A percentile compares a stretch with the other conserved stretches of the same genome.
phyloP scores from a whole-genome alignment of 1,140 invertebrate genomes.

The Rhizoglyphus robini region DNA sequence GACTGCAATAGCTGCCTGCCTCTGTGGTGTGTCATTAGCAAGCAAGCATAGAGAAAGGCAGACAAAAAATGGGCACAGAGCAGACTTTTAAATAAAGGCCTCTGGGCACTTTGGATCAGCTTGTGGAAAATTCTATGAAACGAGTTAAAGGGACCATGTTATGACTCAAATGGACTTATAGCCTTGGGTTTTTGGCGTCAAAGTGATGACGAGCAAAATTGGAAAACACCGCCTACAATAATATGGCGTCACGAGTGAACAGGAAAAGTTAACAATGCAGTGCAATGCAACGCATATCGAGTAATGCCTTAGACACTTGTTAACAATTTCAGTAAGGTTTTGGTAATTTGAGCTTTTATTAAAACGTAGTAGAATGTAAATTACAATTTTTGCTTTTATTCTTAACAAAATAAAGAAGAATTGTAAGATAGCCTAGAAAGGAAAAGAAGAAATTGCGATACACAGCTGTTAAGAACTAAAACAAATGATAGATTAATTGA shows the following conservation, averaged over 20 bases:
- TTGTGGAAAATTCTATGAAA: not conserved
- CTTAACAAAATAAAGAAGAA: no score
- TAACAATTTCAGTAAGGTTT: not conserved
- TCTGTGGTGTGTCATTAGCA: not conserved
- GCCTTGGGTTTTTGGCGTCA: not conserved
- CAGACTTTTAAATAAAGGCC: not conserved
- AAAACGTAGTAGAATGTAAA: no score
- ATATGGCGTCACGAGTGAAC: not conserved
- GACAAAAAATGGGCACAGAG: conserved; percentile 4
- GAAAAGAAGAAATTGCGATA: no score
- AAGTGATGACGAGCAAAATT: not conserved
- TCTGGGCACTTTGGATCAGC: conserved; percentile 4
- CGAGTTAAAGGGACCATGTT: not conserved
- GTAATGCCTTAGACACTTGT: not conserved
- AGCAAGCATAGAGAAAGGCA: not conserved
- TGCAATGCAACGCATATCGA: not conserved
- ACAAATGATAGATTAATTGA: no score
- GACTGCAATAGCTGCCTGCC: not conserved
- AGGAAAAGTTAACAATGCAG: conserved; percentile 10
- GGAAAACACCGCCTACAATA: conserved; percentile 9
- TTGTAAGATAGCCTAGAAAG: no score
- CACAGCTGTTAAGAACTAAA: no score
- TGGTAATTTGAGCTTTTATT: no score
- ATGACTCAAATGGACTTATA: no score
- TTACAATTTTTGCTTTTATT: no score